These are phyloP conservation scores for Danaus plexippus DNA, from an alignment of 1,140 invertebrate species.

Conservation along the genomic window DNA sequence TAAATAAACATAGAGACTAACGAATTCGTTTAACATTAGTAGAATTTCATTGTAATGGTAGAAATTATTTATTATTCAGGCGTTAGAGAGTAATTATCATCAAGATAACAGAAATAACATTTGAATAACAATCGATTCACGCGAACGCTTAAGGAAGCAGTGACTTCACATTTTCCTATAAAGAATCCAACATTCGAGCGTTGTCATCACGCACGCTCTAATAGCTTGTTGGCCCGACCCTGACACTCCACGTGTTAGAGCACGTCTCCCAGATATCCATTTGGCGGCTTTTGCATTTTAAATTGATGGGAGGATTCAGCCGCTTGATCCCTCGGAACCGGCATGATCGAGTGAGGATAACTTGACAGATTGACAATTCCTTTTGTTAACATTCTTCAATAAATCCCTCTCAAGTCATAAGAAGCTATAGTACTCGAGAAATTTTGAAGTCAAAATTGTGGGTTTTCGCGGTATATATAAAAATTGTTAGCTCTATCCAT, in stretches of 20 bases:
- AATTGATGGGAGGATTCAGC: slow-evolving; percentile 37
- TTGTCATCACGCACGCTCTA: slow-evolving; percentile 45
- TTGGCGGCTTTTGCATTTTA: slow-evolving; percentile 38
- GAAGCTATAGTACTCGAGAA: no score
- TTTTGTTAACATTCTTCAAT: no score
- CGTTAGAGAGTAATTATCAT: no score
- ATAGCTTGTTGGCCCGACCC: slow-evolving; percentile 30
- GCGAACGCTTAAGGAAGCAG: slow-evolving; percentile 22
- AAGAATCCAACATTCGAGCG: slow-evolving; percentile 36
- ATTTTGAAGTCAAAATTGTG: no score
- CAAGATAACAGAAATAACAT: no score
- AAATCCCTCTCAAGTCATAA: no score
- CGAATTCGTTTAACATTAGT: no score
- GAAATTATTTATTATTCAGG: no score
- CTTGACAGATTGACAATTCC: slow-evolving; percentile 6
- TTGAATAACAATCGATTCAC: slow-evolving; percentile 11
- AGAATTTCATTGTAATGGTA: no score
- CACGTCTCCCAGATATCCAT: slow-evolving; percentile 45
- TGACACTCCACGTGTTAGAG: slow-evolving; percentile 35
- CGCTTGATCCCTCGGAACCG: slow-evolving; percentile 29
- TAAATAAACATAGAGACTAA: no score
- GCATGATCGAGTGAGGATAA: slow-evolving; percentile 21
- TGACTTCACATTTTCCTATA: slow-evolving; percentile 47
- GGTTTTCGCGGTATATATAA: no score
- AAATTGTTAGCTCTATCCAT: no score